Conservation (phyloP, 2,888 invertebrate species). For the Diplolepis rosae region DNA sequence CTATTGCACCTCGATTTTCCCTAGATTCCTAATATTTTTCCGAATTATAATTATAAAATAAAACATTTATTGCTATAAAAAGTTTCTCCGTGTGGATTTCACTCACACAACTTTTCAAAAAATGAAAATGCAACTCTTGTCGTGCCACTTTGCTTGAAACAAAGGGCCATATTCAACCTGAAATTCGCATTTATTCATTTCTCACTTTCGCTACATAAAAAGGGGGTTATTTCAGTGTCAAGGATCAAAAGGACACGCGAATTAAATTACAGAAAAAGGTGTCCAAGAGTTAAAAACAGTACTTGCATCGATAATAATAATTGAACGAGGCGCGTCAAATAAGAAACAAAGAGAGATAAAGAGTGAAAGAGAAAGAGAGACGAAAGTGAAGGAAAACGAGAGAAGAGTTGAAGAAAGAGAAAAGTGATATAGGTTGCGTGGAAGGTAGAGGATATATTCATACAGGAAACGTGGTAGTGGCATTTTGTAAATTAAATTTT, state of each 20-base stretch:
- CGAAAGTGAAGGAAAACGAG: conserved; percentile 12
- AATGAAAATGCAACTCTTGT: too few relatives aligned
- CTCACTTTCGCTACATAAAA: neutral
- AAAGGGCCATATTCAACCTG: too few relatives aligned
- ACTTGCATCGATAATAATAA: conserved; percentile 13
- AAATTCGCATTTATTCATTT: neutral
- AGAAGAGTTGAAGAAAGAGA: conserved; percentile 12
- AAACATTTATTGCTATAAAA: too few relatives aligned
- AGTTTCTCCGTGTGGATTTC: too few relatives aligned
- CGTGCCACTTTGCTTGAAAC: too few relatives aligned
- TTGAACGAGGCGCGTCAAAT: conserved; percentile 4
- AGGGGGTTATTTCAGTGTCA: too few relatives aligned
- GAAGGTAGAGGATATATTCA: conserved; percentile 45
- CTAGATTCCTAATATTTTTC: too few relatives aligned
- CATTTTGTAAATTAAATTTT: conserved; percentile 74
- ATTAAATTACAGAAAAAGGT: neutral
- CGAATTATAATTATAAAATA: too few relatives aligned
- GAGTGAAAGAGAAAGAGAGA: conserved; percentile 2
- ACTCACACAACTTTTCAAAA: too few relatives aligned
- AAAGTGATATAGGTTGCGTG: neutral
- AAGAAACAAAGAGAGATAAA: too few relatives aligned
- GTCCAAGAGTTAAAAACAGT: neutral
- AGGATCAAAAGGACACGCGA: neutral
- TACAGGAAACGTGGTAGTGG: conserved; percentile 59
- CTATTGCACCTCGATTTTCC: too few relatives aligned